Base-by-base conservation (phyloP, 2,888 invertebrate species). In the Sinelater perroti region DNA sequence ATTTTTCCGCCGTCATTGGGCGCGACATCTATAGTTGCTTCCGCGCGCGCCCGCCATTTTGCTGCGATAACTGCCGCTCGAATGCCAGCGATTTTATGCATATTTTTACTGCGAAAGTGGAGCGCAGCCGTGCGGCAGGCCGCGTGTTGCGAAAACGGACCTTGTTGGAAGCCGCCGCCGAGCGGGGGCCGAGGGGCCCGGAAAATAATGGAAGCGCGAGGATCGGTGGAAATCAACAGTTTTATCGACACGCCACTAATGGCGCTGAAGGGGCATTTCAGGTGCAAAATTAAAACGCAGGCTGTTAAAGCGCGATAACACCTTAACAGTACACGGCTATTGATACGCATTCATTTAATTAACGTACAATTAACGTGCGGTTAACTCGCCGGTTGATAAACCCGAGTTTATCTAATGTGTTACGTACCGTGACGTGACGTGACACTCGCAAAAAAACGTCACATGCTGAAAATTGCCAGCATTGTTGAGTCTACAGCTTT, bases 21-120 rank as follows among this genome's bases (percentile, higher is more conserved):
- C 40, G 31, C 53, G 11, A 11, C 36, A 26, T 46, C 52, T 30
- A 61, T 57, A 55, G 30, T 62, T 56, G 28, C 38, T 62, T 62
- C 47, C 56, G 24, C 40, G 49, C 51, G 60, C 38, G 45, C 16
- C 58, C 64, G 65, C 64, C 64, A 66, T 66, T 63, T 62, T 62
- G 49, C 45, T 30, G 21, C 44, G 64, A 61, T 65, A 65, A 63
- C 33, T 52, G 26, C 28, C 30, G 44, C 7, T 44, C 28, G 45
- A 53, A 53, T 53, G 21, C 36, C 45, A 45, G 35, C 20, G 28
- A 53, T 36, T 53, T 53, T 28, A 33, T 33, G 44, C 36, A 36
- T 36, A 47, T 33, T 47, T 47, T 45, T 45, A 45, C 20, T 45
- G 30, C 30, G 16, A 26, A 45, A 45, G 30, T 45, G 18, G 36